Evolutionary conservation across 2,113 vertebrate species (phyloP).

Genomic region (Neogale vison): DNA sequence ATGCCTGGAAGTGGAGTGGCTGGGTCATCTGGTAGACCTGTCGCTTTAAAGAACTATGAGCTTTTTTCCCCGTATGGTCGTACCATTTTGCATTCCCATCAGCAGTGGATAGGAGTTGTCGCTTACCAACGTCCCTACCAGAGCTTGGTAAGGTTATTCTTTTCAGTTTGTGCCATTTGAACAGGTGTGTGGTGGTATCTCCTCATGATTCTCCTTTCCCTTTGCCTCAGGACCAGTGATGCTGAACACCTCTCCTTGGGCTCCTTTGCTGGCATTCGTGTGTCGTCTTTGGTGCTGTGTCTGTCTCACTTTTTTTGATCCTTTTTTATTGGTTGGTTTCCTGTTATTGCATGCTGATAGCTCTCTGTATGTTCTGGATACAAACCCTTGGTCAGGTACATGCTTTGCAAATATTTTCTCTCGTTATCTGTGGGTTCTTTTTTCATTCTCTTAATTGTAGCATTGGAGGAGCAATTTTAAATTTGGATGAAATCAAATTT

Average conservation of each 20-base stretch:
- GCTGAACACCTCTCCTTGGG: neutral
- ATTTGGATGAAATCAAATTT: neutral
- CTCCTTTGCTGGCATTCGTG: neutral
- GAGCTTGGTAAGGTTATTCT: neutral
- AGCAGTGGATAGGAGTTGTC: neutral
- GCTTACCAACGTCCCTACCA: neutral
- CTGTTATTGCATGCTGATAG: neutral
- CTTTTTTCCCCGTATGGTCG: neutral
- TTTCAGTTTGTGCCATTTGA: neutral
- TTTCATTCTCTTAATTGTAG: neutral
- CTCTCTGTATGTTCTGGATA: neutral
- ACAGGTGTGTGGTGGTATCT: neutral
- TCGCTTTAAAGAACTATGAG: neutral
- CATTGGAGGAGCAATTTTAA: neutral
- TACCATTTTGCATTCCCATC: neutral
- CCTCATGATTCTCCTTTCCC: neutral
- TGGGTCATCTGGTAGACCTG: neutral
- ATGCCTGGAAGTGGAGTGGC: neutral
- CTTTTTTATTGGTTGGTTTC: neutral
- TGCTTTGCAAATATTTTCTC: neutral
- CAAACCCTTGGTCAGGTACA: neutral
- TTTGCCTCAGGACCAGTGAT: neutral
- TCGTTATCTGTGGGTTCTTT: neutral
- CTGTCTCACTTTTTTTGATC: neutral
- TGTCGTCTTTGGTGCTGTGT: neutral